Percentiles rank a stretch among this genome's conserved stretches.
Evolutionary conservation across 2,888 invertebrate genomes (phyloP).

Genomic region (Andrena hattorfiana): DNA sequence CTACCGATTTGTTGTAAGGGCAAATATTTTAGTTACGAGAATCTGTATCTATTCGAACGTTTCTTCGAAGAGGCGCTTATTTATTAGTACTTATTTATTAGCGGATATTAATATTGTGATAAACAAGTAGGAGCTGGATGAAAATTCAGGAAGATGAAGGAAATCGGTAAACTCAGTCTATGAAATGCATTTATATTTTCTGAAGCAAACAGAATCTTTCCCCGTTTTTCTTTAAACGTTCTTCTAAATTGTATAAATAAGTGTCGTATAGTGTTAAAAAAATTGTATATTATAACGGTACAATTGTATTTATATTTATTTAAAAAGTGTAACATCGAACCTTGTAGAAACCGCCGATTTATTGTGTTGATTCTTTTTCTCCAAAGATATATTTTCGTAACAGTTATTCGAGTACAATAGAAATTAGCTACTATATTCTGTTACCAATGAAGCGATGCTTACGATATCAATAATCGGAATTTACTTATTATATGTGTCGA

Average conservation of each 20-base stretch:
- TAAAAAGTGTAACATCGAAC: conserved; percentile 33
- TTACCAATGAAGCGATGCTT: neutral
- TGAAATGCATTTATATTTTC: conserved; percentile 27
- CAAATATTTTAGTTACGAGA: conserved; percentile 34
- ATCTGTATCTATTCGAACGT: conserved; percentile 14
- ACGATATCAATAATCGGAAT: neutral
- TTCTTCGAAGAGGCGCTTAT: conserved; percentile 14
- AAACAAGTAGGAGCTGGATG: neutral
- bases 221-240: neutral
- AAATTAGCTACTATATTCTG: neutral
- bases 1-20: conserved; percentile 28
- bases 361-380: conserved; percentile 26
- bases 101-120: conserved; percentile 26
- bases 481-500: neutral
- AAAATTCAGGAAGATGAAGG: neutral
- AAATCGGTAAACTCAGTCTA: conserved; percentile 11
- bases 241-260: conserved; percentile 12
- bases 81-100: conserved; percentile 42
- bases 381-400: conserved; percentile 14
- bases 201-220: conserved; percentile 11
- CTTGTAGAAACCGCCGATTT: conserved; percentile 41
- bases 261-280: neutral
- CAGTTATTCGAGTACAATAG: conserved; percentile 18
- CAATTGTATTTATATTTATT: conserved; percentile 49
- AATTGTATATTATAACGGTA: conserved; percentile 39